These are phyloP conservation scores for Rhimphoctona megacephalus DNA, from an alignment of 2,888 invertebrate species.

Conservation along the genomic window DNA sequence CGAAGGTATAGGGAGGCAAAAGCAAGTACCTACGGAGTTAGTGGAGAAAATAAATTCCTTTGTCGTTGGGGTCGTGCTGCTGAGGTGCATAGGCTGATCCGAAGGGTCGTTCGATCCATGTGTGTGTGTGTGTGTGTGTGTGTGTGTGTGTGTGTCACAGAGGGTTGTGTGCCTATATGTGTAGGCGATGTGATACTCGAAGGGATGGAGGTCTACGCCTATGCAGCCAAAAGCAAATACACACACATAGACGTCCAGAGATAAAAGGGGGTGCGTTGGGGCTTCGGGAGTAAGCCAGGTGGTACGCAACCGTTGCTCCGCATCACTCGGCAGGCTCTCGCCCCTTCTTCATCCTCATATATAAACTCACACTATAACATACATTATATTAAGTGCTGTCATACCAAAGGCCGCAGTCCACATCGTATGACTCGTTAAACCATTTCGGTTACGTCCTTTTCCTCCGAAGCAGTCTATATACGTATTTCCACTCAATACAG, in stretches of 20 bases:
- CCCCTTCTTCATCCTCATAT: constrained; percentile 73
- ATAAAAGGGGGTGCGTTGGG: constrained; percentile 55
- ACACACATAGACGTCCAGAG: constrained; percentile 1
- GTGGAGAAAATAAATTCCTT: constrained; percentile 59
- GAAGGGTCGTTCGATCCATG: constrained; percentile 44
- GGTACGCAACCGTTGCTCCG: constrained; percentile 82
- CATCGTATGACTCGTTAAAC: neutral
- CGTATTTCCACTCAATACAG: constrained; percentile 9
- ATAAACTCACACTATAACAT: constrained; percentile 4
- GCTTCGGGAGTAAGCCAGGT: constrained; percentile 78
- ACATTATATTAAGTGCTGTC: neutral
- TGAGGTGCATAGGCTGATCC: constrained; percentile 41
- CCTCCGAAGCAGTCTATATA: neutral
- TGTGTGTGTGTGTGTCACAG: too few species aligned
- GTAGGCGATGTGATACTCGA: neutral
- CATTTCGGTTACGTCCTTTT: constrained; percentile 6
- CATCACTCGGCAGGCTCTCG: constrained; percentile 77
- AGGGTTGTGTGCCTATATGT: neutral
- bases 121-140: too few species aligned
- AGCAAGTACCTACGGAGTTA: neutral
- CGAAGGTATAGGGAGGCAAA: neutral
- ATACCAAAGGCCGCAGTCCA: neutral
- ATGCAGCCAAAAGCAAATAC: constrained; percentile 36
- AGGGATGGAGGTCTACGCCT: constrained; percentile 46
- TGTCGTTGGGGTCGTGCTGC: constrained; percentile 36